Percentiles rank a stretch among this genome's conserved stretches.
Evolutionary conservation across 2,797 vertebrate genomes (phyloP).

Genomic region (Glossophaga mutica): DNA sequence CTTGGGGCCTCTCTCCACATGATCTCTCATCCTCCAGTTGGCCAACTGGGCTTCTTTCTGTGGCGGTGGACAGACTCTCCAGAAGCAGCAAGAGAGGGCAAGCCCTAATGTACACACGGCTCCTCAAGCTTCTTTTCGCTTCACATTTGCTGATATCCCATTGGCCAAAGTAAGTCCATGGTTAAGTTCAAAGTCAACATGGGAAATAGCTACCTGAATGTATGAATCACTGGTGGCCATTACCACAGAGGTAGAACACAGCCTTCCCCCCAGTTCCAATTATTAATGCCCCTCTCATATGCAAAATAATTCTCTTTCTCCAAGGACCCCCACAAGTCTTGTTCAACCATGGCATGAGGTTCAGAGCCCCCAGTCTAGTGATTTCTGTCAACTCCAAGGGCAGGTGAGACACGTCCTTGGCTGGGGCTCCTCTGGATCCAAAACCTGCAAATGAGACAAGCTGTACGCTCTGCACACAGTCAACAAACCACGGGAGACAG

Average conservation of each 20-base stretch:
- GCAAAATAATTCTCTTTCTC: background rate
- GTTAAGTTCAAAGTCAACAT: background rate
- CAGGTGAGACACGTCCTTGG: background rate
- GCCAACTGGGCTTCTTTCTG: background rate
- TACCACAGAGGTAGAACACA: background rate
- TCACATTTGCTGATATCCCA: background rate
- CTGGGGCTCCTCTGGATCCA: background rate
- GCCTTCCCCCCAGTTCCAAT: background rate
- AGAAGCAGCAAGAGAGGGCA: background rate
- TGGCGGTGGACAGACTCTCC: background rate
- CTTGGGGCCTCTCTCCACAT: background rate
- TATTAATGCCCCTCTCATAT: background rate
- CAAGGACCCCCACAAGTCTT: rapidly evolving
- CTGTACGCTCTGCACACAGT: background rate
- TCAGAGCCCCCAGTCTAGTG: background rate
- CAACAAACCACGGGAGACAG: background rate
- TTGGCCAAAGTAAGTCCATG: background rate
- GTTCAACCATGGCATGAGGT: background rate
- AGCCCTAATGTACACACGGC: background rate
- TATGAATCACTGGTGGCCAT: background rate
- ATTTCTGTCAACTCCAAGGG: background rate
- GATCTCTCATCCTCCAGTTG: background rate
- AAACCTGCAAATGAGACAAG: background rate
- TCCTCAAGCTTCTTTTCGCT: background rate
- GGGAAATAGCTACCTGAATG: background rate